Evolutionary conservation across 2,113 vertebrate species (phyloP).

Genomic region (cattle (Bos taurus)): DNA sequence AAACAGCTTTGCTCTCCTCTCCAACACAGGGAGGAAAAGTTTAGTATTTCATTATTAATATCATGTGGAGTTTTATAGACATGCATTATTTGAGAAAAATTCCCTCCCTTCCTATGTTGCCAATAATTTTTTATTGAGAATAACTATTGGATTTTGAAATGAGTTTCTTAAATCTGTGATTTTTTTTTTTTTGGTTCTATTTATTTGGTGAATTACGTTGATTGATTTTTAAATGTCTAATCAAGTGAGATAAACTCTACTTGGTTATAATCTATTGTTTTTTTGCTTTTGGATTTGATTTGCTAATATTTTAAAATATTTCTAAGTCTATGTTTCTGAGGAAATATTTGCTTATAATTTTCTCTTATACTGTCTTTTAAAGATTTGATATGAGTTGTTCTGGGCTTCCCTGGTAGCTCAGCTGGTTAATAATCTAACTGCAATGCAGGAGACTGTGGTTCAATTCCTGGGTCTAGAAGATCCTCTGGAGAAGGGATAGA

Average conservation of each 20-base stretch:
- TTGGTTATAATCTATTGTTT: background rate
- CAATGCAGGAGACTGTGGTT: background rate
- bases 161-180: background rate
- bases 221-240: background rate
- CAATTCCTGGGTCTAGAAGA: background rate
- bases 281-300: background rate
- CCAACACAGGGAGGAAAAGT: background rate
- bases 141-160: background rate
- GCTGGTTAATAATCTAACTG: background rate
- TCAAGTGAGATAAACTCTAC: background rate
- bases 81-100: background rate
- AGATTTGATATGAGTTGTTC: background rate
- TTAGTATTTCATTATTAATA: background rate
- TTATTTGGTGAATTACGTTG: background rate
- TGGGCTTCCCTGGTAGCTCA: no score
- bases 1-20: background rate
- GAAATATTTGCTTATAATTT: background rate
- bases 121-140: background rate
- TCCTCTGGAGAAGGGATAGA: background rate
- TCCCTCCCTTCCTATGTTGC: background rate
- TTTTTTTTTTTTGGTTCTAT: background rate
- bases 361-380: background rate
- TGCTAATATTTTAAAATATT: background rate
- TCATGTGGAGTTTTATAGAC: background rate
- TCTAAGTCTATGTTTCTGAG: background rate